Evolutionary conservation across 2,113 vertebrate species (phyloP), one percentile per base, ranked within the genome.

Genomic region (Percina caprodes): DNA sequence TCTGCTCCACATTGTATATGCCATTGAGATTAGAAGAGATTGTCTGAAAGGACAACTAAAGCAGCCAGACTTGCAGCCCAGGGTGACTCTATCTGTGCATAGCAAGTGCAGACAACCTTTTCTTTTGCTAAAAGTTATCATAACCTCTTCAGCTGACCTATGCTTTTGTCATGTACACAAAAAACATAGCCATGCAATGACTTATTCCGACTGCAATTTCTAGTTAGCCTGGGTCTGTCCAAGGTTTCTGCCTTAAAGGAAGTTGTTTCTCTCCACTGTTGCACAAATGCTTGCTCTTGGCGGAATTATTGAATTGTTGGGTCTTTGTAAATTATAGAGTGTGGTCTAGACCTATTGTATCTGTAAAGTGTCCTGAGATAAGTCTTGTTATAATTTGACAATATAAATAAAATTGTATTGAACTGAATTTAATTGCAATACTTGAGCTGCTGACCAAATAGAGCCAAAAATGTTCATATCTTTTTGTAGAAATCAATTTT

Each of bases 91-190:
- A 35, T 74, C 51, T 24, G 26, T 51, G 76, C 51, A 68, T 59
- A 56, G 46, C 46, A 52, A 6, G 49, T 33, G 9, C 55, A 60
- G 30, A 18, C 21, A 58, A 56, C 9, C 19, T 35, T 52, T 30
- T 48, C 12, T n/a, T 48, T n/a, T 5, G 45, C 49, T 35, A 54
- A 75, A 77, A 62, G 42, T 75, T 30, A 73, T 30, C 12, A 54
- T 14, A 24, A 39, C 21, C 52, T 66, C 12, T 18, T 74, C 46
- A 14, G 23, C 24, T 66, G 24, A 66, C 42, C 65, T 63, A 45
- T 67, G 12, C 15, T 52, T 46, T 35, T 49, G 42, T 58, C 39
- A 21, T 62, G 49, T 51, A 24, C 4, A 52, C 21, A 13, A 54
- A 51, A 30, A 85, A 26, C 23, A 68, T 56, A 48, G 24, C 55